phyloP scores from a whole-genome alignment of 2,888 invertebrate species.

The Caenorhabditis sp. region DNA sequence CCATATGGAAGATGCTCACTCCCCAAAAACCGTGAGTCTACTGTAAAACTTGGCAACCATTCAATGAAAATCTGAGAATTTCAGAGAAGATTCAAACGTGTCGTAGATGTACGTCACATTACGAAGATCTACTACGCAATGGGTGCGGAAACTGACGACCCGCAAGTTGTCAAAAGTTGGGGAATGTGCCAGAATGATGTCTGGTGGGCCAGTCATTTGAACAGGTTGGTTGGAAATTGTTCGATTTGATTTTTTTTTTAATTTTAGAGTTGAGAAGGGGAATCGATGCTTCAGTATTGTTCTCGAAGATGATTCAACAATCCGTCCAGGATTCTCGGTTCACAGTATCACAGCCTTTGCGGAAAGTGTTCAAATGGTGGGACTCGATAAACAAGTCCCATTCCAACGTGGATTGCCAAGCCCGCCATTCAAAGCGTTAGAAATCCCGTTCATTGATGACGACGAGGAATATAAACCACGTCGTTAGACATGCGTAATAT shows the following conservation, averaged over 20 bases:
- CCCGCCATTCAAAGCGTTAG: constrained; percentile 33
- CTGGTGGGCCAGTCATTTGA: constrained; percentile 52
- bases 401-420: constrained; percentile 41
- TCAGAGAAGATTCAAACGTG: constrained; percentile 22
- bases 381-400: constrained; percentile 27
- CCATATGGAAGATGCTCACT: constrained; percentile 30
- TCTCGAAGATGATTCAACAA: constrained; percentile 17
- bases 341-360: constrained; percentile 41
- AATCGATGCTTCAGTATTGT: constrained; percentile 22
- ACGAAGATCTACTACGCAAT: constrained; percentile 27
- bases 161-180: constrained; percentile 37
- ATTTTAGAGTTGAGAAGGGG: constrained; percentile 18
- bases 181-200: constrained; percentile 44
- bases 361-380: constrained; percentile 30
- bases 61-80: not conserved
- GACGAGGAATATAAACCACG: constrained; percentile 28
- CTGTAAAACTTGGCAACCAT: not conserved
- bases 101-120: constrained; percentile 14
- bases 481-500: constrained; percentile 3
- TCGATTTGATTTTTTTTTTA: not conserved
- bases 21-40: constrained; percentile 29
- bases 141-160: constrained; percentile 3
- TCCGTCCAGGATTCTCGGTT: constrained; percentile 40
- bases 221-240: constrained; percentile 29
- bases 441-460: constrained; percentile 47